Base-by-base conservation (phyloP, 2,797 vertebrate genomes). In the Galagoides demidoff region DNA sequence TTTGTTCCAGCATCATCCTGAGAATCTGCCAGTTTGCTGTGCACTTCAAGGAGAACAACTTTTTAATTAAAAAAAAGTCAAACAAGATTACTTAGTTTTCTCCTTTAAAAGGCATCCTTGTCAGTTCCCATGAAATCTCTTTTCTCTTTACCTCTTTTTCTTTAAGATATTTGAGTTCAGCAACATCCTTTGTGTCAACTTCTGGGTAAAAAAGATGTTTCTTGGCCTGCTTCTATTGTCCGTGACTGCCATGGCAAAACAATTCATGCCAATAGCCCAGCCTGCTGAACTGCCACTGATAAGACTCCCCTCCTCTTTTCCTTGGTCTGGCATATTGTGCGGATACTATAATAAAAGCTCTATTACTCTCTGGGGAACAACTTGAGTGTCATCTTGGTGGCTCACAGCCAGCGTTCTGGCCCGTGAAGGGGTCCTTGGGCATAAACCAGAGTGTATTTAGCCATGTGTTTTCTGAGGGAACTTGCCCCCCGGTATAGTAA, bases 51-150 rank as follows among this genome's bases (percentile, higher is more conserved):
- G 77, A 96, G 57, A 95, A 85, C 68, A 92, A 83, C 39, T 96
- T 98, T 98, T 98, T 98, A 98, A 97, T 97, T 98, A 95, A 97
- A 98, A 98, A 96, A 92, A 43, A 96, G 88, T 96, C 97, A 97
- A 96, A 94, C 66, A 92, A 96, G 95, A 96, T 97, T 97, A 97
- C 73, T 95, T 90, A 74, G 94, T 97, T 92, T 97, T 97, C 49
- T 59, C 43, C 90, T 95, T 95, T 98, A 87, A 87, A 49, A 97
- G 27, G 3, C 92, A 84, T 96, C 45, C 7, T 91, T 96, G 89
- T 82, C 39, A 90, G 68, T 90, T 97, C 86, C 52, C 19, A 34
- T 63, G 87, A 95, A 96, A 85, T 66, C 19, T 27, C 29, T 93
- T 90, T 95, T 95, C 29, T 82, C 31, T 97, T 88, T 90, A 95